Conservation (phyloP, 2,113 vertebrate genomes). For the Chaenogobius annularis region DNA sequence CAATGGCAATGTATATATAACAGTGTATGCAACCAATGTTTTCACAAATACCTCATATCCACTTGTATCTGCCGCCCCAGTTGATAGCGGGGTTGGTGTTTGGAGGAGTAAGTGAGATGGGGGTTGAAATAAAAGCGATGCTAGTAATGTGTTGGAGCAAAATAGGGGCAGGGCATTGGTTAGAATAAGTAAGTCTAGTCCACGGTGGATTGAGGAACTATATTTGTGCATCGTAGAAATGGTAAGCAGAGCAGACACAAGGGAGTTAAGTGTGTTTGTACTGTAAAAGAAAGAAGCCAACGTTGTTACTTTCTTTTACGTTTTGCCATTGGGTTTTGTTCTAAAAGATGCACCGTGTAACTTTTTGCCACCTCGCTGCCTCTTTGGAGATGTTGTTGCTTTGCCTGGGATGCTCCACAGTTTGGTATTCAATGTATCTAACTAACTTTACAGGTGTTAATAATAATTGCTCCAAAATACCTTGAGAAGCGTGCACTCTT, state of each 20-base stretch:
- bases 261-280: neutral
- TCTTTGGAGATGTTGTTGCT: no score
- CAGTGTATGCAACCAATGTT: constrained; percentile 61
- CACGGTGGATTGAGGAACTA: constrained; percentile 21
- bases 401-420: neutral
- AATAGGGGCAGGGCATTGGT: constrained; percentile 22
- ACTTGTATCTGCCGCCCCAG: constrained; percentile 52
- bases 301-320: neutral
- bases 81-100: constrained; percentile 57
- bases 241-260: neutral
- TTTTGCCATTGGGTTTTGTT: no score
- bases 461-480: neutral
- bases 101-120: constrained; percentile 58
- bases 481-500: no score
- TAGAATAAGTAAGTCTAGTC: constrained; percentile 39
- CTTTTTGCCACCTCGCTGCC: no score
- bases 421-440: neutral
- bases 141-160: constrained; percentile 28
- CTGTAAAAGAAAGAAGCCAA: neutral
- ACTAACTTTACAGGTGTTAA: neutral
- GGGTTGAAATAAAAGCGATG: constrained; percentile 42
- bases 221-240: constrained; percentile 31
- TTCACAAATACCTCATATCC: constrained; percentile 70
- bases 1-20: constrained; percentile 54
- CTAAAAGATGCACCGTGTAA: neutral